These are phyloP conservation scores for Eristalinus sepulchralis DNA, from an alignment of 2,888 invertebrate genomes.

Conservation along the genomic window DNA sequence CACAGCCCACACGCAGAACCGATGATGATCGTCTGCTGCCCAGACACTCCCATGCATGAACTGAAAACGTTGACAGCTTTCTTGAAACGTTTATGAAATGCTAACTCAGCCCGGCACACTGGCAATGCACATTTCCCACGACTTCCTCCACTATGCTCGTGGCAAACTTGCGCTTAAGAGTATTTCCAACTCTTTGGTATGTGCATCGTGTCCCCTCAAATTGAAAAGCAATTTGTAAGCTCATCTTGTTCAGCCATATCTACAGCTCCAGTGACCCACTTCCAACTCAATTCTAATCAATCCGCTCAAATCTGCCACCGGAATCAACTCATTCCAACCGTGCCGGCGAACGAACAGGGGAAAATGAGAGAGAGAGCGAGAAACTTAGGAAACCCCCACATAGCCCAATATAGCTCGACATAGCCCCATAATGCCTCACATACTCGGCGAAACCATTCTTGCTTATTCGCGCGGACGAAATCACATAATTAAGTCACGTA, in stretches of 20 bases:
- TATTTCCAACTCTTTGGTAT: background rate
- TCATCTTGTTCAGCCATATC: background rate
- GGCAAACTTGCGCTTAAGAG: background rate
- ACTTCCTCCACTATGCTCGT: background rate
- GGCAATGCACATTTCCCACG: background rate
- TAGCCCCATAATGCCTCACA: conserved; percentile 24
- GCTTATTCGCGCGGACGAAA: conserved; percentile 42
- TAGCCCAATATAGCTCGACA: background rate
- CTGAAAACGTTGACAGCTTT: background rate
- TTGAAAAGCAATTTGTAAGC: conserved; percentile 1
- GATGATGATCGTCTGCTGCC: background rate
- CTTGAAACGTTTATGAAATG: background rate
- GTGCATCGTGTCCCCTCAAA: background rate
- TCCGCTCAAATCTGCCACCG: conserved; percentile 3
- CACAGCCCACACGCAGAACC: background rate
- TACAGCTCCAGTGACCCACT: conserved; percentile 20
- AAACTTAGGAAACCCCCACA: background rate
- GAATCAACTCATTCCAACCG: background rate
- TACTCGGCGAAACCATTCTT: conserved; percentile 19
- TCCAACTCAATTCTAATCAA: conserved; percentile 18
- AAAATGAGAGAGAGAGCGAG: background rate
- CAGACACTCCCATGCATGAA: background rate
- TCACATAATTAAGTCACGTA: conserved; percentile 70
- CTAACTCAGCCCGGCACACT: background rate
- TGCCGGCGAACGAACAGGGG: background rate